Percentiles rank a stretch among this genome's conserved stretches.
phyloP scores from a whole-genome alignment of 2,888 invertebrate genomes.

The Xestia ashworthii region DNA sequence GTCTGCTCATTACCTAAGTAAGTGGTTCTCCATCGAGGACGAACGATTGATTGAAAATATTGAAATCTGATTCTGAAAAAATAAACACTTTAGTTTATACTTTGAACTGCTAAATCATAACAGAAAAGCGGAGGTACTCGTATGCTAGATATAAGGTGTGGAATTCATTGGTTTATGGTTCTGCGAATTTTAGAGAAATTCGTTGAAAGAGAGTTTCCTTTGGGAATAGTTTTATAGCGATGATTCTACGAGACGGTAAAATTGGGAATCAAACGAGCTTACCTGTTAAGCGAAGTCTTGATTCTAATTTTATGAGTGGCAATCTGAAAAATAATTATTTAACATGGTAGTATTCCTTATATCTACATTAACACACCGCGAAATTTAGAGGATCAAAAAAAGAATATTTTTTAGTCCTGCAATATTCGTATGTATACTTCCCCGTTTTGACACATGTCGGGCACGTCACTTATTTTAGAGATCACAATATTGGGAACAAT shows the following conservation, averaged over 20 bases:
- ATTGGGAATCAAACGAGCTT: no score
- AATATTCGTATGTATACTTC: no score
- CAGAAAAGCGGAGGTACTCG: constrained; percentile 1
- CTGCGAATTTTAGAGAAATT: constrained; percentile 46
- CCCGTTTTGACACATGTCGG: no score
- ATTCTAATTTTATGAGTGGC: no score
- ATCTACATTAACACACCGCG: no score
- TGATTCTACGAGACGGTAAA: constrained; percentile 12
- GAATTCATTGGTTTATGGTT: constrained; percentile 31
- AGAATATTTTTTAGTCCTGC: no score
- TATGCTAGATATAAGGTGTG: constrained; percentile 12
- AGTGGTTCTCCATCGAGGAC: constrained; percentile 22
- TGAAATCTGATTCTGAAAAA: constrained; percentile 35
- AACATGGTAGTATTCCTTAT: no score
- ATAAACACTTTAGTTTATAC: constrained; percentile 28
- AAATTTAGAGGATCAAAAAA: no score
- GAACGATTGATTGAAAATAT: constrained; percentile 22
- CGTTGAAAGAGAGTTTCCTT: constrained; percentile 31
- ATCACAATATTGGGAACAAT: no score
- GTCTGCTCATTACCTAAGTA: constrained; percentile 14
- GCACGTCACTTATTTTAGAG: no score
- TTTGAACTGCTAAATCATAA: constrained; percentile 25
- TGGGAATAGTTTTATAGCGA: constrained; percentile 1
- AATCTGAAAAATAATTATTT: no score
- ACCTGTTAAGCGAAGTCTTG: no score